phyloP scores from a whole-genome alignment of 53 echinoderm and acorn worm species.

The Luidia sarsii region DNA sequence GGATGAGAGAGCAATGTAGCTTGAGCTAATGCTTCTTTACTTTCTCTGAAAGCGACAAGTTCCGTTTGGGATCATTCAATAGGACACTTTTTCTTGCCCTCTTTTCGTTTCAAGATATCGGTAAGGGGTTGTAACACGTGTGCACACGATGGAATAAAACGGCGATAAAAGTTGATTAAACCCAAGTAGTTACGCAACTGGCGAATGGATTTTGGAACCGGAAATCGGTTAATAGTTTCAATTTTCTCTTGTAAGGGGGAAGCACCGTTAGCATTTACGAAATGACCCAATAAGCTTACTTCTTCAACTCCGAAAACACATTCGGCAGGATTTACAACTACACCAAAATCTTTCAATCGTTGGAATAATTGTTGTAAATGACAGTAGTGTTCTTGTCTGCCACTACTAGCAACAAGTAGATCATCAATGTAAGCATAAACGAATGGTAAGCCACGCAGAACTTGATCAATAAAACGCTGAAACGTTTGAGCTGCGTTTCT shows the following conservation, averaged over 20 bases:
- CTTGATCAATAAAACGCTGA: constrained; percentile 63
- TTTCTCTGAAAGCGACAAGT: background rate
- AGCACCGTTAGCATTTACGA: background rate
- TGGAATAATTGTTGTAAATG: constrained; percentile 21
- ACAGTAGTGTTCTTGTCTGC: constrained; percentile 19
- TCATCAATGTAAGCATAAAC: constrained; percentile 66
- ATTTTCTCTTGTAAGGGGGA: constrained; percentile 38
- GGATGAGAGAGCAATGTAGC: constrained; percentile 1
- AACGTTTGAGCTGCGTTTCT: constrained; percentile 62
- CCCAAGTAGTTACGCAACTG: constrained; percentile 59
- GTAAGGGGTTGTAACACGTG: constrained; percentile 35
- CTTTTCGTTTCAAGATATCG: constrained; percentile 7
- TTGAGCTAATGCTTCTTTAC: constrained; percentile 8
- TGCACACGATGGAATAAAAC: constrained; percentile 58
- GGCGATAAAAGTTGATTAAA: constrained; percentile 60
- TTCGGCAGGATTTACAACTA: constrained; percentile 27
- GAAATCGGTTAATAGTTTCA: constrained; percentile 3
- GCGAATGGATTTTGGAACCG: constrained; percentile 36
- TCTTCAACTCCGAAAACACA: background rate
- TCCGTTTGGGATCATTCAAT: background rate
- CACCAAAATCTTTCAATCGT: constrained; percentile 7
- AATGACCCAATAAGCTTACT: constrained; percentile 16
- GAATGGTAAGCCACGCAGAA: constrained; percentile 45
- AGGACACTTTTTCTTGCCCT: background rate
- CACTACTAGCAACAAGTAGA: constrained; percentile 47